Evolutionary conservation across 2,888 invertebrate species (phyloP).

Genomic region (Acanthococcus lagerstroemiae): DNA sequence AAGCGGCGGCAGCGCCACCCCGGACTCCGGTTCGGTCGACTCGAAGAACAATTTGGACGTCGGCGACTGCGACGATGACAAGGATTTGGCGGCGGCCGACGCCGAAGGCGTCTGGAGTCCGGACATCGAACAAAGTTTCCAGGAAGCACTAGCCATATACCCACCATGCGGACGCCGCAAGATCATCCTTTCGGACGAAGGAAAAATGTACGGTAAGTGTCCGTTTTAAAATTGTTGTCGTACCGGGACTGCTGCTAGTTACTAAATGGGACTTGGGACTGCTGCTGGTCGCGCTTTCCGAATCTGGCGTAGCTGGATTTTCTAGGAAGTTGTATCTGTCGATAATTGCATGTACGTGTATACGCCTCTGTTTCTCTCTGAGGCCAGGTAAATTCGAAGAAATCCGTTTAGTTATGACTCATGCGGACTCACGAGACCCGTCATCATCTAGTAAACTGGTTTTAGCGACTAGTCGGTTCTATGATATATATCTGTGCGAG

Average conservation of each 20-base stretch:
- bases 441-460: neutral
- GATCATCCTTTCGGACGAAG: conserved; percentile 99
- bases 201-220: conserved; percentile 99
- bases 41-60: conserved; percentile 63
- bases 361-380: neutral
- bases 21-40: conserved; percentile 41
- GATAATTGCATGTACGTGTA: too few relatives aligned
- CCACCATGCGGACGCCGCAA: conserved; percentile 98
- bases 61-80: conserved; percentile 82
- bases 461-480: neutral
- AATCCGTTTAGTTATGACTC: neutral
- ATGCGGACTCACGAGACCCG: neutral
- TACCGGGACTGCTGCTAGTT: too few relatives aligned
- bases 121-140: conserved; percentile 99
- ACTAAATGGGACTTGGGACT: too few relatives aligned
- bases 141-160: conserved; percentile 98
- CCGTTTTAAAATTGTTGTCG: too few relatives aligned
- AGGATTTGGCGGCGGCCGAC: conserved; percentile 89
- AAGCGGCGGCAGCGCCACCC: conserved; percentile 82
- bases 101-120: conserved; percentile 99
- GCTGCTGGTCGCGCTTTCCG: too few relatives aligned
- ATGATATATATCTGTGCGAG: too few relatives aligned
- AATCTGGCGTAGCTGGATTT: neutral
- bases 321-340: neutral
- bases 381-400: neutral